Evolutionary conservation across 2,888 invertebrate species (phyloP), one percentile per base, ranked within the genome.

Genomic region (Acanthococcus lagerstroemiae): DNA sequence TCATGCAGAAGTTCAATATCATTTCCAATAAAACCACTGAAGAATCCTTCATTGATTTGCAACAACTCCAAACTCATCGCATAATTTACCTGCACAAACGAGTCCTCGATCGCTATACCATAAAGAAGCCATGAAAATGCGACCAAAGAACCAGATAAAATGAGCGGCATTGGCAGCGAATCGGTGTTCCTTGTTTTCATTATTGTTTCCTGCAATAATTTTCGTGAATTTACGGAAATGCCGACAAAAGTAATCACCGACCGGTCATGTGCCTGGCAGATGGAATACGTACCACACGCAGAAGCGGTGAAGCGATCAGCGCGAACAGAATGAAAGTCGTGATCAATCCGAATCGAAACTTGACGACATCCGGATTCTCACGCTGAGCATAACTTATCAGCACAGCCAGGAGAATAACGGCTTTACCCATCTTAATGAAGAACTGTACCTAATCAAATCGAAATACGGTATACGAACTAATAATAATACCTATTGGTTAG

Each of bases 91-190:
- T 88, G 80, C 72, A 92, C 81, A 76, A 90, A 90, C 67, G 78
- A 74, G 75, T 92, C 90, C 69, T 82, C 78, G 66, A 91, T 80
- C 50, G 89, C 83, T 70, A 87, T 79, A 15, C 91, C 92, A 75
- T 93, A 93, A 0, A 88, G 73, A 60, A 88, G 78, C 93, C 92
- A 93, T 74, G 85, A 81, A 69, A 82, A 80, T 24, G 87, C 82
- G 15, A 94, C 90, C 5, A 90, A 73, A 27, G 90, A 82, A 69
- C 89, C 92, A 71, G 88, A 86, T 37, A 90, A 77, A 72, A 93
- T 92, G 67, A 95, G 80, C 7, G 92, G 90, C 75, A 95, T 90
- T 4, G 95, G 94, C 76, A 96, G 80, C 44, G 85, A 84, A 68
- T 87, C 90, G 0, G 94, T 90, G 75, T 88, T 90, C 77, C 88